Evolutionary conservation across 2,113 vertebrate genomes (phyloP).

Genomic region (Pterophyllum scalare): DNA sequence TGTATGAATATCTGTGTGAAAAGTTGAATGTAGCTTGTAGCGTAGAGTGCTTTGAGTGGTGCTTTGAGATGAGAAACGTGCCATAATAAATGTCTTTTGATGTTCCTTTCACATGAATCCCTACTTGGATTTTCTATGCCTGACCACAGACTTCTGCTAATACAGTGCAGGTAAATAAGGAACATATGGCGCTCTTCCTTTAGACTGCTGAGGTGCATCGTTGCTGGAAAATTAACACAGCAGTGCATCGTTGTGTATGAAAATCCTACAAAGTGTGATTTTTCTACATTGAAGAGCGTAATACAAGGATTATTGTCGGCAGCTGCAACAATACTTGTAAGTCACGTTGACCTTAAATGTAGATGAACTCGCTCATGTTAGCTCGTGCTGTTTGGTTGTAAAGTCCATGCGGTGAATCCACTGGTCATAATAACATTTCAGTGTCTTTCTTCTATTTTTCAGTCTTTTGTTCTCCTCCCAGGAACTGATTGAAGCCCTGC

Average conservation of each 20-base stretch:
- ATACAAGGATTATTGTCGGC: neutral
- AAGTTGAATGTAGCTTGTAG: rapidly evolving
- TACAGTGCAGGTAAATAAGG: neutral
- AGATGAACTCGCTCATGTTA: neutral
- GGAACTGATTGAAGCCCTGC: slow-evolving; percentile 20
- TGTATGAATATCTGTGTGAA: neutral
- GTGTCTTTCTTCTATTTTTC: neutral
- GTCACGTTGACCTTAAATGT: neutral
- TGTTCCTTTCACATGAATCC: too few species aligned
- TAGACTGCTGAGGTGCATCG: neutral
- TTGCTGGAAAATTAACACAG: neutral
- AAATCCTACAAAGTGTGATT: neutral
- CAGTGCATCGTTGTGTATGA: neutral
- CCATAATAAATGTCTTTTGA: neutral
- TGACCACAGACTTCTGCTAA: neutral
- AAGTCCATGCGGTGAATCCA: neutral
- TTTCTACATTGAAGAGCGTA: rapidly evolving
- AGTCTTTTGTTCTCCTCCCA: neutral
- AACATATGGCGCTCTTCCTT: neutral
- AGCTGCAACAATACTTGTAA: neutral
- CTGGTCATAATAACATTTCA: neutral
- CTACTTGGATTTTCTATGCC: too few species aligned
- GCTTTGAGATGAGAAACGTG: neutral
- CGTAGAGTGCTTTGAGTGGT: neutral
- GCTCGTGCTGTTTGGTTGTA: neutral